phyloP scores from a whole-genome alignment of 2,888 invertebrate genomes.

The Platerodrilus igneus region DNA sequence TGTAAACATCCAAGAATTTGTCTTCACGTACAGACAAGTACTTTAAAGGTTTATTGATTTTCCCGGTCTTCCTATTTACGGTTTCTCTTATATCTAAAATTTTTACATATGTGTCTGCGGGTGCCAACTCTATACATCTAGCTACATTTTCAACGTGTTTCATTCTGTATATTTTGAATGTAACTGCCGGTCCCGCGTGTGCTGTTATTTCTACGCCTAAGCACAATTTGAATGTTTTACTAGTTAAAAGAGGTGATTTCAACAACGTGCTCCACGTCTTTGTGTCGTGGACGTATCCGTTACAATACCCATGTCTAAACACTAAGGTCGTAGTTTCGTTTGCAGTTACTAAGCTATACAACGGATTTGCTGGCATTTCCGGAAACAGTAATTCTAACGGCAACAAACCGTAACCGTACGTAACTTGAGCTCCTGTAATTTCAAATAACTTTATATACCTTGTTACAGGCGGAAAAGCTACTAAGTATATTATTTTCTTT shows the following conservation, averaged over 20 bases:
- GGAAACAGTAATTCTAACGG: constrained; percentile 7
- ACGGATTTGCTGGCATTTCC: constrained; percentile 6
- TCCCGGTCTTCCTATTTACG: constrained; percentile 8
- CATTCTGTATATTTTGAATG: not conserved
- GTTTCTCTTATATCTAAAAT: constrained; percentile 2
- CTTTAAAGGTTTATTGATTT: constrained; percentile 1
- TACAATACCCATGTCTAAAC: not conserved
- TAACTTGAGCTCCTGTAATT: not conserved
- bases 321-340: not conserved
- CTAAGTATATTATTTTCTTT: no score
- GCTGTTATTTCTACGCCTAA: not conserved
- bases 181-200: not conserved
- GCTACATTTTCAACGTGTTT: not conserved
- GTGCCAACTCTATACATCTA: not conserved
- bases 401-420: constrained; percentile 11
- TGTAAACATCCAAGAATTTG: not conserved
- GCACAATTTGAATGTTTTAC: not conserved
- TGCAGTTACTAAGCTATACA: constrained; percentile 2
- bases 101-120: not conserved
- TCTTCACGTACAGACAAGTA: not conserved
- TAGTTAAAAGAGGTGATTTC: not conserved
- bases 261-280: not conserved
- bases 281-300: not conserved
- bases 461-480: no score
- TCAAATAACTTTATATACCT: no score